Percentiles rank a stretch among this genome's conserved stretches.
These are phyloP conservation scores for Polymixis flavicincta DNA, from an alignment of 2,888 invertebrate genomes.

Conservation along the genomic window DNA sequence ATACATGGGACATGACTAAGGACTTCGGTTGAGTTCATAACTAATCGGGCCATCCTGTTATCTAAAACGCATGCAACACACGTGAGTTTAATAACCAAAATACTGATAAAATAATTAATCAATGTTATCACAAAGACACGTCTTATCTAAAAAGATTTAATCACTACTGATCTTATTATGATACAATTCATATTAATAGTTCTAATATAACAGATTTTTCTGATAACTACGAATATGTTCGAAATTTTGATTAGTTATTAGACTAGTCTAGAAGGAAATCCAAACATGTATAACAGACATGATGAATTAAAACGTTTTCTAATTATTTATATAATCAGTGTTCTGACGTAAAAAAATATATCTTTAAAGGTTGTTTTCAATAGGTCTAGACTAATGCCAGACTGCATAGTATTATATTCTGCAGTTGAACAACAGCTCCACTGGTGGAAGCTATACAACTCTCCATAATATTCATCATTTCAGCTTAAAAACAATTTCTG, in stretches of 20 bases:
- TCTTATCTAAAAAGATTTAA: background rate
- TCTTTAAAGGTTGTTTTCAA: background rate
- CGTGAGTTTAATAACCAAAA: slow-evolving; percentile 29
- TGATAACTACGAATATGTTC: background rate
- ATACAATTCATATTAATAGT: background rate
- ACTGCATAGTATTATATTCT: background rate
- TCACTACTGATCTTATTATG: background rate
- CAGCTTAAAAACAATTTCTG: no score
- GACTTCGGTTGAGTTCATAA: background rate
- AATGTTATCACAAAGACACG: background rate
- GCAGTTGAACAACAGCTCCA: background rate
- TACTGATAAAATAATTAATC: background rate
- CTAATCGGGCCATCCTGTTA: background rate
- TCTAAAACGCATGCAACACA: background rate
- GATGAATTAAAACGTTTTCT: background rate
- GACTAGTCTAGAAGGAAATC: background rate
- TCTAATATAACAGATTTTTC: background rate
- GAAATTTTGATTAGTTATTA: background rate
- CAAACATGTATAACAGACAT: background rate
- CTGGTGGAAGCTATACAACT: background rate
- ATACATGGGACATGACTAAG: background rate
- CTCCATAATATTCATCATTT: background rate
- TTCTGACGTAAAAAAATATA: background rate
- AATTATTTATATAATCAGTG: background rate
- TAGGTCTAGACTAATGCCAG: background rate